Conservation (phyloP, 2,113 vertebrate species). For the Danionella cerebrum region DNA sequence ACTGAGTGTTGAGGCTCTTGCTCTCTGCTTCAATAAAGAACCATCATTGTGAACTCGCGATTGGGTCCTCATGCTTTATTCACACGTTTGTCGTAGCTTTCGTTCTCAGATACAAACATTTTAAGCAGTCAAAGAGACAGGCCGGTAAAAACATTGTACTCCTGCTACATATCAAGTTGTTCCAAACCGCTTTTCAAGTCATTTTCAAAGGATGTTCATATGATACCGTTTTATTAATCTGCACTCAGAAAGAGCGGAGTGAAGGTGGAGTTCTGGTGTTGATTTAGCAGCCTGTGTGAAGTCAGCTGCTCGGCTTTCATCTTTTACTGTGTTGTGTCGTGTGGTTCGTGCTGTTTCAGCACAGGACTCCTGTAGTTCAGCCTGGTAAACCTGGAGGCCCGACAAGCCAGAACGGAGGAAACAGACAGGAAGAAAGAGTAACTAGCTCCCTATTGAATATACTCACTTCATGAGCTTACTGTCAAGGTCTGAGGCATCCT, state of each 20-base stretch:
- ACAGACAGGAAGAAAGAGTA: not conserved
- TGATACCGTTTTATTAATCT: not conserved
- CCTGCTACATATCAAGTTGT: no score
- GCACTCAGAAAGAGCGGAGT: not conserved
- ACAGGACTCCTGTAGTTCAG: not conserved
- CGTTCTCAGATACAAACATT: no score
- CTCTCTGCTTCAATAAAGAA: no score
- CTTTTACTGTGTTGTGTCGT: not conserved
- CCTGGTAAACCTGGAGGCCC: not conserved
- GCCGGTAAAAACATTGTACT: no score
- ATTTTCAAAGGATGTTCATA: not conserved
- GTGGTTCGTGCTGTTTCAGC: conserved; percentile 7
- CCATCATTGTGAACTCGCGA: no score
- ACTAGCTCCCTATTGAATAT: not conserved
- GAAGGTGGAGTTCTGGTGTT: not conserved
- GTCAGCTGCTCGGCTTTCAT: conserved; percentile 7
- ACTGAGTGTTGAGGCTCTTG: no score
- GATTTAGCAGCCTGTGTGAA: conserved; percentile 10
- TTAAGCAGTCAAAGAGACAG: no score
- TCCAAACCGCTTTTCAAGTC: no score
- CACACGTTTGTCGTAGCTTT: no score
- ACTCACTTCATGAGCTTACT: not conserved
- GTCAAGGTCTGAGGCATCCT: not conserved
- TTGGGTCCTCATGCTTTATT: no score
- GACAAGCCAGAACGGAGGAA: not conserved